phyloP scores from a whole-genome alignment of 1,140 invertebrate species.

The Tetranychus urticae region DNA sequence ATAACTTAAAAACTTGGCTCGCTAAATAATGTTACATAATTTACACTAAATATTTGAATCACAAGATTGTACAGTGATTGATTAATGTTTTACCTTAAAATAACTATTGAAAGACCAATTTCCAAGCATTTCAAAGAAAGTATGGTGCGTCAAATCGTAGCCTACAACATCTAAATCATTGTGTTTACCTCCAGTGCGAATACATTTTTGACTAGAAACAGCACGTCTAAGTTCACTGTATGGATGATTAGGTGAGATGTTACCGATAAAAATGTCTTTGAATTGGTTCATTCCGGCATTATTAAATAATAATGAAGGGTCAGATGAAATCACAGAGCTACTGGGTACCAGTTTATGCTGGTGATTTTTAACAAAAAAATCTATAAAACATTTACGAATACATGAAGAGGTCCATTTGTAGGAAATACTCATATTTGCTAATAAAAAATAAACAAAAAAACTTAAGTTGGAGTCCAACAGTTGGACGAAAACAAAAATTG shows the following conservation, averaged over 20 bases:
- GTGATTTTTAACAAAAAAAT: constrained; percentile 34
- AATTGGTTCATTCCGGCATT: constrained; percentile 99
- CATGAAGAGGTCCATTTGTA: background rate
- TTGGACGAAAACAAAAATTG: too few species aligned
- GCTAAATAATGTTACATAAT: too few species aligned
- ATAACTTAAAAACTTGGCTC: background rate
- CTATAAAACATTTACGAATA: background rate
- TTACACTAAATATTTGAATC: background rate
- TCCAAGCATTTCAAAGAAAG: constrained; percentile 99
- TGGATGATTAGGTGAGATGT: constrained; percentile 18
- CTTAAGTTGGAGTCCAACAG: too few species aligned
- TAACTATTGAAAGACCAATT: constrained; percentile 98
- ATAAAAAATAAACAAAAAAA: too few species aligned
- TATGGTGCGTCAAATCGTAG: constrained; percentile 77
- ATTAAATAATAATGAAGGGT: constrained; percentile 66
- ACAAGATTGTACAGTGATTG: background rate
- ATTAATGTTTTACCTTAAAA: constrained; percentile 48
- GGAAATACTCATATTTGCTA: too few species aligned
- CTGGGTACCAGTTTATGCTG: constrained; percentile 55
- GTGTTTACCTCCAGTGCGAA: constrained; percentile 85
- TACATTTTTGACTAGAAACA: constrained; percentile 81
- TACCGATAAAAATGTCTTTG: constrained; percentile 66
- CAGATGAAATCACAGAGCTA: constrained; percentile 59
- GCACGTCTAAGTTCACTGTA: constrained; percentile 26
- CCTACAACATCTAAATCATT: constrained; percentile 85